These are phyloP conservation scores for Beris chalybata DNA, from an alignment of 2,888 invertebrate species.

Conservation along the genomic window DNA sequence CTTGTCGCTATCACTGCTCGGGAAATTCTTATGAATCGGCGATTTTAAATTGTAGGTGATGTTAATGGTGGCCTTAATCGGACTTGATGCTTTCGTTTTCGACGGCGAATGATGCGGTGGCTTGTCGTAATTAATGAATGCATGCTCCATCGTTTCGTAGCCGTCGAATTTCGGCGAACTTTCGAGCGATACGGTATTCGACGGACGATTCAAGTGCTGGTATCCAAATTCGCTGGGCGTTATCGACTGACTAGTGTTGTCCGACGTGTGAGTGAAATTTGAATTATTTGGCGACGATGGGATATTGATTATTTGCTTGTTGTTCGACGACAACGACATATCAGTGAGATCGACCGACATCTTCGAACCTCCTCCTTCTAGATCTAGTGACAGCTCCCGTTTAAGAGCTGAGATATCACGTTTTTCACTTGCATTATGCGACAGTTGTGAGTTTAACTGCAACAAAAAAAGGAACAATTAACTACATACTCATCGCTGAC, in stretches of 20 bases:
- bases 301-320: constrained; percentile 41
- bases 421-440: constrained; percentile 46
- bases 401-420: constrained; percentile 55
- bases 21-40: constrained; percentile 57
- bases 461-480: constrained; percentile 16
- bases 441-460: constrained; percentile 41
- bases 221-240: constrained; percentile 57
- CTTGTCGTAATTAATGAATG: constrained; percentile 44
- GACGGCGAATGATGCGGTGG: constrained; percentile 22
- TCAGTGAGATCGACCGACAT: constrained; percentile 45
- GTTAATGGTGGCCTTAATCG: constrained; percentile 70
- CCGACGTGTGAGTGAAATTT: constrained; percentile 50
- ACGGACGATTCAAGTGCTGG: constrained; percentile 54
- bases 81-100: constrained; percentile 58
- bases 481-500: not conserved
- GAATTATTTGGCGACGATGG: constrained; percentile 53
- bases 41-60: constrained; percentile 67
- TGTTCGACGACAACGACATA: constrained; percentile 36
- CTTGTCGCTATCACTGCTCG: constrained; percentile 56
- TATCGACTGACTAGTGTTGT: constrained; percentile 57
- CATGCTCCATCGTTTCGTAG: constrained; percentile 46
- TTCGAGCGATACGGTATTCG: constrained; percentile 54
- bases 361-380: constrained; percentile 46
- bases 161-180: constrained; percentile 51
- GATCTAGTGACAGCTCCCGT: constrained; percentile 53